Evolutionary conservation across 2,797 vertebrate genomes (phyloP).

Genomic region (Clarias laeviceps): DNA sequence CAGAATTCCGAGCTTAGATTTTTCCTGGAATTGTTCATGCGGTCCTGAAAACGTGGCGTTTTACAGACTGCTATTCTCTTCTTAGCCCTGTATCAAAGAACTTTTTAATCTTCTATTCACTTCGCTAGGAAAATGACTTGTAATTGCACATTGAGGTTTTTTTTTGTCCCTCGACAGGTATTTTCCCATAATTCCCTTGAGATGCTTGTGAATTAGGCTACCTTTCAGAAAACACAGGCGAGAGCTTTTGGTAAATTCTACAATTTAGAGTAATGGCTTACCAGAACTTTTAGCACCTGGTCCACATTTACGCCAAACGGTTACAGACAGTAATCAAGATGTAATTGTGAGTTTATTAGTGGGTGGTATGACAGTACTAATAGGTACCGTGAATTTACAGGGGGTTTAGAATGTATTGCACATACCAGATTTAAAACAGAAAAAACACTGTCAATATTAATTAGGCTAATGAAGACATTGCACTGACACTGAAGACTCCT

Average conservation of each 20-base stretch:
- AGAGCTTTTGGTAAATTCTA: not conserved
- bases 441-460: not conserved
- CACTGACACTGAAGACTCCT: not conserved
- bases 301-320: not conserved
- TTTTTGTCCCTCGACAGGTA: not conserved
- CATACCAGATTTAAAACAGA: not conserved
- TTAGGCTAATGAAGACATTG: not conserved
- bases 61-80: not conserved
- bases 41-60: not conserved
- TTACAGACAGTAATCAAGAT: not conserved
- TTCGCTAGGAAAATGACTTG: not conserved
- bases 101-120: not conserved
- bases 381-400: not conserved
- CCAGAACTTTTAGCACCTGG: not conserved
- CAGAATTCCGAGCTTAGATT: not conserved
- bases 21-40: not conserved
- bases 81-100: not conserved
- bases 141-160: not conserved
- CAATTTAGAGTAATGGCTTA: not conserved
- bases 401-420: not conserved
- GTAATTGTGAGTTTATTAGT: not conserved
- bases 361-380: not conserved
- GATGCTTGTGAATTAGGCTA: not conserved
- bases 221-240: not conserved
- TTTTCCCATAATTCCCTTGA: not conserved